A percentile compares a stretch with the other conserved stretches of the same genome.
These are phyloP conservation scores for Papilio elwesi DNA, from an alignment of 2,888 invertebrate species.

Conservation along the genomic window DNA sequence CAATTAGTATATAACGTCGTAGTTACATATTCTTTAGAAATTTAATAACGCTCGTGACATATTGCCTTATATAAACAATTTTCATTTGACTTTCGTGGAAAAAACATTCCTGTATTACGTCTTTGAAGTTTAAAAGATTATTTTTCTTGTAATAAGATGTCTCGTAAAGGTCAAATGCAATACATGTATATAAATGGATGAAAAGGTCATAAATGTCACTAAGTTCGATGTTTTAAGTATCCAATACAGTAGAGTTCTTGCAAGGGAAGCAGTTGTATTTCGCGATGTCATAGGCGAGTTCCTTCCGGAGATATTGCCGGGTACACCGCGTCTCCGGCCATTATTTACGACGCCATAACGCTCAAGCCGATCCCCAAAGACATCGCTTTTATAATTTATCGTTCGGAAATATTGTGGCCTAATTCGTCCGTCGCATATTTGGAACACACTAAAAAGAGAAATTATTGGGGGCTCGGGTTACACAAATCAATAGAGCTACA, in stretches of 20 bases:
- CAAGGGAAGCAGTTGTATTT: conserved; percentile 58
- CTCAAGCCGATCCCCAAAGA: conserved; percentile 63
- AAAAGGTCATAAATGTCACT: conserved; percentile 22
- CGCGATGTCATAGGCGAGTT: conserved; percentile 51
- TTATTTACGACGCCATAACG: conserved; percentile 66
- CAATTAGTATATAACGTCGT: not conserved
- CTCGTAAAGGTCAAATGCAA: conserved; percentile 17
- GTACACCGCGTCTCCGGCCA: conserved; percentile 50
- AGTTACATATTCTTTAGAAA: not conserved
- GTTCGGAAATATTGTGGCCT: conserved; percentile 70
- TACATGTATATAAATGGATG: not conserved
- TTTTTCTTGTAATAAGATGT: conserved; percentile 1
- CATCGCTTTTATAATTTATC: conserved; percentile 76
- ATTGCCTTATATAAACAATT: not conserved
- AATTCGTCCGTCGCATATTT: conserved; percentile 72
- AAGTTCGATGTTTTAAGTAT: conserved; percentile 34
- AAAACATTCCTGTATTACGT: not conserved
- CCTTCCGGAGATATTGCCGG: conserved; percentile 62
- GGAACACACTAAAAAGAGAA: conserved; percentile 57
- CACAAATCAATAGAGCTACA: conserved; percentile 22
- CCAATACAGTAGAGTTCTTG: conserved; percentile 42
- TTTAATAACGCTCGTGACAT: not conserved
- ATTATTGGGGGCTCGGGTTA: conserved; percentile 44
- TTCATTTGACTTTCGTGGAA: not conserved
- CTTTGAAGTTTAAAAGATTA: conserved; percentile 13